phyloP scores from a whole-genome alignment of 2,797 vertebrate genomes.

The Paramormyrops hopkinsi region DNA sequence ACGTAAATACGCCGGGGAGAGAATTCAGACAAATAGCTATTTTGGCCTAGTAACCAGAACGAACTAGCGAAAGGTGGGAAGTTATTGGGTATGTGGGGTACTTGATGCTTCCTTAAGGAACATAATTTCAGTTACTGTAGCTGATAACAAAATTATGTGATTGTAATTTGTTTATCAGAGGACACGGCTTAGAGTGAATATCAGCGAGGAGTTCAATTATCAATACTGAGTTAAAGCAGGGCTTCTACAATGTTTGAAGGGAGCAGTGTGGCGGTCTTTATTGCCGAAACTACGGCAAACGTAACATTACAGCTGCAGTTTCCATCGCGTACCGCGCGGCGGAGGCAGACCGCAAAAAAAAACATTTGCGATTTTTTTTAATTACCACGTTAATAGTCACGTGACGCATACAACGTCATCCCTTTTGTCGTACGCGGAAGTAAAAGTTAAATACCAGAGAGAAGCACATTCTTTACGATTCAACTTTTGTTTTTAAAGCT shows the following conservation, averaged over 20 bases:
- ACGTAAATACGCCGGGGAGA: not conserved
- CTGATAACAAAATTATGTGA: not conserved
- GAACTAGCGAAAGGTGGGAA: conserved; percentile 23
- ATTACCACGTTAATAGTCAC: not conserved
- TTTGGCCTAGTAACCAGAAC: conserved; percentile 11
- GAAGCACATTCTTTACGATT: conserved; percentile 12
- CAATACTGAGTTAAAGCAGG: not conserved
- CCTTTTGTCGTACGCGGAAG: conserved; percentile 9
- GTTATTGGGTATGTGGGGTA: conserved; percentile 24
- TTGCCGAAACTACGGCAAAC: not conserved
- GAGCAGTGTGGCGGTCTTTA: not conserved
- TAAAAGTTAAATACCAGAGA: not conserved
- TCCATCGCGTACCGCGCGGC: not conserved
- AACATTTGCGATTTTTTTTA: not conserved
- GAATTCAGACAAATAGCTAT: not conserved
- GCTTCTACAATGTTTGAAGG: not conserved
- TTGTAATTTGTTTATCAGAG: not conserved
- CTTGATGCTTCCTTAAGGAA: conserved; percentile 28
- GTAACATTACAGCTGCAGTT: not conserved
- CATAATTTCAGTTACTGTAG: not conserved
- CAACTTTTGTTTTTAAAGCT: not conserved
- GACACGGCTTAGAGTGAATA: not conserved
- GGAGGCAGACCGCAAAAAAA: not conserved
- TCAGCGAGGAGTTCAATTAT: not conserved
- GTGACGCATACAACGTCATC: not conserved